phyloP scores from a whole-genome alignment of 1,140 invertebrate genomes.

The Capitella teleta region DNA sequence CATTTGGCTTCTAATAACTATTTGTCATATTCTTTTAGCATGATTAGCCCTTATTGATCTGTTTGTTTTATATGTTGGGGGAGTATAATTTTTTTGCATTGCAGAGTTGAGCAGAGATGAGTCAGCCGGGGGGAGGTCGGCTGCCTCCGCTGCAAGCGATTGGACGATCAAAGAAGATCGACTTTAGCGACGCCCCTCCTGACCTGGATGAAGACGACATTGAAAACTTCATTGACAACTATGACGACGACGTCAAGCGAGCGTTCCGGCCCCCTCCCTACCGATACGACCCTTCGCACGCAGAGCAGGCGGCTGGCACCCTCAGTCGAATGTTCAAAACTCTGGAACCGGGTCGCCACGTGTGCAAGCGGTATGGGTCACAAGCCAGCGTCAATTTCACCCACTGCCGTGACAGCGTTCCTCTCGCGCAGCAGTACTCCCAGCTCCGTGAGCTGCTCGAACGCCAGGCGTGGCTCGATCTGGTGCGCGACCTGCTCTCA shows the following conservation, averaged over 20 bases:
- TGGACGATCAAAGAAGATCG: slow-evolving; percentile 9
- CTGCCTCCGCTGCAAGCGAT: slow-evolving; percentile 12
- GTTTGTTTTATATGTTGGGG: too few species aligned
- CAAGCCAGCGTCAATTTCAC: slow-evolving; percentile 28
- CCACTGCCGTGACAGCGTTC: slow-evolving; percentile 25
- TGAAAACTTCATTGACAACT: slow-evolving; percentile 4
- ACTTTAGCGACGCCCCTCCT: slow-evolving; percentile 10
- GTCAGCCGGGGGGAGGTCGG: too few species aligned
- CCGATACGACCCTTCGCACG: slow-evolving; percentile 23
- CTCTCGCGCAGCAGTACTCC: slow-evolving; percentile 24
- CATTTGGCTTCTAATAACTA: too few species aligned
- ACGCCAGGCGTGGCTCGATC: slow-evolving; percentile 25
- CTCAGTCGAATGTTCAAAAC: slow-evolving; percentile 24
- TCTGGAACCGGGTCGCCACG: slow-evolving; percentile 27
- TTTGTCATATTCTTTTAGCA: too few species aligned
- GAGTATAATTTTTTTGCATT: too few species aligned
- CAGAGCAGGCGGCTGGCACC: slow-evolving; percentile 21
- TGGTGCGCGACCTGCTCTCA: slow-evolving; percentile 27
- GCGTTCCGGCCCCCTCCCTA: too few species aligned
- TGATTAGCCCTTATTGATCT: too few species aligned
- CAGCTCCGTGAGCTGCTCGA: slow-evolving; percentile 25
- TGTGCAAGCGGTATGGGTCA: slow-evolving; percentile 19
- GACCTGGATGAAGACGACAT: slow-evolving; percentile 1
- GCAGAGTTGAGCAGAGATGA: too few species aligned
- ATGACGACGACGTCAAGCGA: slow-evolving; percentile 15